Conservation (phyloP, 2,797 vertebrate species). For the Melanogrammus aeglefinus region DNA sequence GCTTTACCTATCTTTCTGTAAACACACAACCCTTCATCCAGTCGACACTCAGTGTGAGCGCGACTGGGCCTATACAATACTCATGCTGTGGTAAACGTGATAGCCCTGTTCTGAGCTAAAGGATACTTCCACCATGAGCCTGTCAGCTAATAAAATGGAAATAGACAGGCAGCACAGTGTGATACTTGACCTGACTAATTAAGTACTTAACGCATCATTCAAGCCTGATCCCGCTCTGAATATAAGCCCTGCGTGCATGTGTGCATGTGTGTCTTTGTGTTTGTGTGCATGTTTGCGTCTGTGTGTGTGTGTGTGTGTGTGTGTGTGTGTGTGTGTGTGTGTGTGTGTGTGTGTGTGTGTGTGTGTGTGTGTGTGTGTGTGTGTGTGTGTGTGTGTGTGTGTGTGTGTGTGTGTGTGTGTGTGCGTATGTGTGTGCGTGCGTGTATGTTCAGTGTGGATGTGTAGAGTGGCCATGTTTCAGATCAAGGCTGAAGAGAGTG, state of each 20-base stretch:
- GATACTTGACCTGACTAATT: conserved; percentile 62
- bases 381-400: not conserved
- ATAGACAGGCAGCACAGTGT: conserved; percentile 50
- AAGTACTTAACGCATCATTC: conserved; percentile 57
- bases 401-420: not conserved
- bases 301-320: not conserved
- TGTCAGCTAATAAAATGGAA: conserved; percentile 59
- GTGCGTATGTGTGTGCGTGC: not conserved
- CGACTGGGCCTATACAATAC: not conserved
- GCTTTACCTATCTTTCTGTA: conserved; percentile 18
- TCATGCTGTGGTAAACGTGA: too few relatives aligned
- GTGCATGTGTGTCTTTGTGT: conserved; percentile 18
- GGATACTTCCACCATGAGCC: conserved; percentile 36
- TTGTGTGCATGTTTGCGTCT: conserved; percentile 7
- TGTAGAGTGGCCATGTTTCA: not conserved
- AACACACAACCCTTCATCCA: conserved; percentile 24
- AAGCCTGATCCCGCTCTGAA: conserved; percentile 42
- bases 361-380: not conserved
- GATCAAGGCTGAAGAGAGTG: too few relatives aligned
- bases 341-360: not conserved
- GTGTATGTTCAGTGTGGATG: not conserved
- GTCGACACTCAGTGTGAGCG: conserved; percentile 1
- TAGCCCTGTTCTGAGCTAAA: too few relatives aligned
- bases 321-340: not conserved
- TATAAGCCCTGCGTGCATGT: conserved; percentile 19